Conservation (phyloP, 2,797 vertebrate genomes). For the Dermochelys coriacea region DNA sequence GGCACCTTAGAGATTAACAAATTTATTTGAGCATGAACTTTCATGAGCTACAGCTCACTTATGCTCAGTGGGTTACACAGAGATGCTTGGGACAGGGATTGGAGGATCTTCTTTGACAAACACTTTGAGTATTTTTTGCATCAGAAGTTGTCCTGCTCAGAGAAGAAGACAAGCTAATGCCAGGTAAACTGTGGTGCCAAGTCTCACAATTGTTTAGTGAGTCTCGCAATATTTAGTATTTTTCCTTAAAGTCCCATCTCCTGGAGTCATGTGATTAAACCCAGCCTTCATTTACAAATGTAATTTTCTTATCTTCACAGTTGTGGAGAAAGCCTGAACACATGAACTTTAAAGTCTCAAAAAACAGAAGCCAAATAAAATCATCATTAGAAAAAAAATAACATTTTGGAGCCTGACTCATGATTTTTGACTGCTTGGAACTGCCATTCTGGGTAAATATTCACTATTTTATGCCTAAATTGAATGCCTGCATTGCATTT, state of each 20-base stretch:
- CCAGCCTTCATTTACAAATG: constrained; percentile 27
- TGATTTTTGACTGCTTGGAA: constrained; percentile 49
- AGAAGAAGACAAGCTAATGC: constrained; percentile 16
- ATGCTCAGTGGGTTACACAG: not conserved
- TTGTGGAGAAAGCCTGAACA: constrained; percentile 40
- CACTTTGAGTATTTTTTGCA: not conserved
- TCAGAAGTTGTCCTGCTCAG: not conserved
- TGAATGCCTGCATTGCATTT: not conserved
- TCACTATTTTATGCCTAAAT: constrained; percentile 17
- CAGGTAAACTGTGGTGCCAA: not conserved
- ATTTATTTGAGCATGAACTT: too few species aligned
- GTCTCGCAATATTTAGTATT: not conserved
- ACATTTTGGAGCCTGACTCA: constrained; percentile 26
- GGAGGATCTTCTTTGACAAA: not conserved
- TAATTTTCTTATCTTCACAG: not conserved
- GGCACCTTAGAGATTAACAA: too few species aligned
- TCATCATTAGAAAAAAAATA: constrained; percentile 52
- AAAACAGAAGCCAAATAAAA: not conserved
- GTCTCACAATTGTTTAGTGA: not conserved
- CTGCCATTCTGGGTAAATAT: constrained; percentile 29
- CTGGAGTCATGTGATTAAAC: constrained; percentile 19
- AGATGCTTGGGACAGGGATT: not conserved
- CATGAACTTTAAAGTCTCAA: not conserved
- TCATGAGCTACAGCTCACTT: too few species aligned
- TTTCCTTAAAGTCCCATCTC: not conserved